Evolutionary conservation across 1,140 invertebrate species (phyloP).

Genomic region (Pinna nobilis): DNA sequence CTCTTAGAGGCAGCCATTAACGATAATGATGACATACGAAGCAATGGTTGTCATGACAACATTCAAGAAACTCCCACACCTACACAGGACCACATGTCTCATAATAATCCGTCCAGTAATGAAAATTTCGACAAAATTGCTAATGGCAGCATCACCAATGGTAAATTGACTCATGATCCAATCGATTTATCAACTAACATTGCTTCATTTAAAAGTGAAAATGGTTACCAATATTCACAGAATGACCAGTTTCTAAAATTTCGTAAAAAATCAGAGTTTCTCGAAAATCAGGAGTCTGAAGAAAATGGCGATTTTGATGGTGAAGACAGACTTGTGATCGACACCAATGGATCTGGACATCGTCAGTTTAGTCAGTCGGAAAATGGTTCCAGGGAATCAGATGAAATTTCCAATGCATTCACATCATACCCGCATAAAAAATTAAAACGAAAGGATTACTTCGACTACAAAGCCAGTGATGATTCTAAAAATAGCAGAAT

Average conservation of each 20-base stretch:
- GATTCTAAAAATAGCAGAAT: not conserved
- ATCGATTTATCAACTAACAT: too few relatives aligned
- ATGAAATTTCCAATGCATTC: too few relatives aligned
- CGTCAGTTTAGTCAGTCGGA: not conserved
- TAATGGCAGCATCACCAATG: not conserved
- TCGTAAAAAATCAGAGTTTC: not conserved
- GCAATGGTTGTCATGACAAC: not conserved
- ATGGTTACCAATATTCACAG: too few relatives aligned
- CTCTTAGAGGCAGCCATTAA: conserved; percentile 1
- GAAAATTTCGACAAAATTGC: too few relatives aligned
- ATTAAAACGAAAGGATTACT: conserved; percentile 6
- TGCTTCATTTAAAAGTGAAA: too few relatives aligned
- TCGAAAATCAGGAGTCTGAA: not conserved
- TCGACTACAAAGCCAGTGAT: conserved; percentile 4
- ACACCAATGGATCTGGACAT: not conserved
- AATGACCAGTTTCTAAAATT: too few relatives aligned
- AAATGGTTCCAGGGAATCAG: not conserved
- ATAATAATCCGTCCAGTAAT: too few relatives aligned
- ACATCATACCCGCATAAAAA: not conserved
- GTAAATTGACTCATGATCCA: too few relatives aligned
- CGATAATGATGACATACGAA: not conserved
- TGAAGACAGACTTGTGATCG: not conserved
- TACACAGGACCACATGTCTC: too few relatives aligned
- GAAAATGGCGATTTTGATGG: conserved; percentile 4
- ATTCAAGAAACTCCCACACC: too few relatives aligned